phyloP scores from a whole-genome alignment of 2,888 invertebrate species.

The Bembecia ichneumoniformis region DNA sequence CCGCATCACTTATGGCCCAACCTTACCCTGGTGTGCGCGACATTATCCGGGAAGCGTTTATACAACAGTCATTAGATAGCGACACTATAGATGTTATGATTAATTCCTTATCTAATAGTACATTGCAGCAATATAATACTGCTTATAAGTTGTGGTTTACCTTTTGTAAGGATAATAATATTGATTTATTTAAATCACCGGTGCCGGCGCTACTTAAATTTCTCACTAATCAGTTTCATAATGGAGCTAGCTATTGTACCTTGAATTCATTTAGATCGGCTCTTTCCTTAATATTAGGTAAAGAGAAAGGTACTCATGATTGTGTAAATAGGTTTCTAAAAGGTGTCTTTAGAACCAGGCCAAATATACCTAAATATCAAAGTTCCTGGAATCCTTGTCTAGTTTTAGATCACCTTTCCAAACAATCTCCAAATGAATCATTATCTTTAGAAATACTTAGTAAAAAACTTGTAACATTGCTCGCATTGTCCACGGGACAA shows the following conservation, averaged over 20 bases:
- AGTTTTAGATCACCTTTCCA: neutral
- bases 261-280: neutral
- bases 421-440: neutral
- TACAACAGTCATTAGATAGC: neutral
- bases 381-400: neutral
- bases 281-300: neutral
- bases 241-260: neutral
- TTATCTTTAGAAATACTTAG: neutral
- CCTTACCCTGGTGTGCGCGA: too few species aligned
- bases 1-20: too few species aligned
- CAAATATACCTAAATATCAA: neutral
- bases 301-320: too few species aligned
- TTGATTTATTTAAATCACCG: too few species aligned
- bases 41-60: conserved; percentile 1
- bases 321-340: neutral
- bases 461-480: neutral
- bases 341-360: neutral
- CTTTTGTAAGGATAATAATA: too few species aligned
- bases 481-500: neutral
- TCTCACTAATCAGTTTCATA: neutral
- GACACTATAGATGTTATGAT: conserved; percentile 1
- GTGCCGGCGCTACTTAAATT: neutral
- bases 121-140: conserved; percentile 3
- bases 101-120: neutral
- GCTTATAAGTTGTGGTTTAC: too few species aligned